Evolutionary conservation across 2,113 vertebrate species (phyloP), one percentile per base, ranked within the genome.

Genomic region (Xenopus tropicalis): DNA sequence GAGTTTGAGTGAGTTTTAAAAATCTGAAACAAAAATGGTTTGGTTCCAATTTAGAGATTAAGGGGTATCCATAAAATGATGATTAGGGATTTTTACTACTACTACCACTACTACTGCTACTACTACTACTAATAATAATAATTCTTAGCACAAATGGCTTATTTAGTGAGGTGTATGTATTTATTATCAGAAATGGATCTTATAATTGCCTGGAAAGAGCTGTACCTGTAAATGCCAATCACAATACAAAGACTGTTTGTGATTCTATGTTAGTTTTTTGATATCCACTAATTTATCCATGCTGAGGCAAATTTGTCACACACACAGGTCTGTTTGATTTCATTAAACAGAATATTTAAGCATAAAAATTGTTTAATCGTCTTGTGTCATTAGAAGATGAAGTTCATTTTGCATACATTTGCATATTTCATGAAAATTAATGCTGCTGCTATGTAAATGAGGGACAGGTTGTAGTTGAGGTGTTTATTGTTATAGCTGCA

Each of bases 261-360:
- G 79, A 82, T 83, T 81, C 83, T 81, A 73, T 62, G 77, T 71
- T 78, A 64, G 78, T 87, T 90, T 83, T 89, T 85, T 90, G 86
- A 91, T 91, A 88, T 86, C 84, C 86, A 80, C 90, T 95, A 93
- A 94, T 94, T 94, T 92, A 86, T 88, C 88, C 85, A 82, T 85
- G 92, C 91, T 90, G 89, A 88, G 91, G 91, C 90, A 88, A 93
- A 96, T 94, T 94, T 96, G 94, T 94, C 91, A 91, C 87, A 91
- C 76, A 82, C 90, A 84, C 90, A 89, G 90, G 91, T 93, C 91
- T 92, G 92, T 96, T 97, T 95, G 95, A 98, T 96, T 96, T 95
- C 93, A 98, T 97, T 97, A 97, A 97, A 96, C 90, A 91, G 95
- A 97, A 96, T 97, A 97, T 97, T 97, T 98, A 94, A 97, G 94